These are phyloP conservation scores for Tautogolabrus adspersus DNA, from an alignment of 2,113 vertebrate species.

Conservation along the genomic window DNA sequence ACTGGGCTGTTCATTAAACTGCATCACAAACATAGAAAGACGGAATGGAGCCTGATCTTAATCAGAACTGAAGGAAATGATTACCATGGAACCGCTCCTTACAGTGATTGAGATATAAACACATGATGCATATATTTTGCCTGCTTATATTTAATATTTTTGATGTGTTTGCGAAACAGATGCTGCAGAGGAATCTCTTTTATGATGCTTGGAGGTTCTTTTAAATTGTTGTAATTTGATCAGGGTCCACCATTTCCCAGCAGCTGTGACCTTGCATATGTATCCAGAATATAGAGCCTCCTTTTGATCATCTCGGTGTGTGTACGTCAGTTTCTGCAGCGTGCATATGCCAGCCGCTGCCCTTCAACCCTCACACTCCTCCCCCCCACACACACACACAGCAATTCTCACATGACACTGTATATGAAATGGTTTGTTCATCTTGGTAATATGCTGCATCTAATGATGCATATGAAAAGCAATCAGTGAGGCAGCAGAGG, in stretches of 20 bases:
- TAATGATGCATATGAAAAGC: constrained; percentile 80
- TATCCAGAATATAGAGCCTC: constrained; percentile 10
- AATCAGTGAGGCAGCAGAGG: constrained; percentile 68
- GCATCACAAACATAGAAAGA: constrained; percentile 28
- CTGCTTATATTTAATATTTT: constrained; percentile 1
- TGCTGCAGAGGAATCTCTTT: constrained; percentile 7
- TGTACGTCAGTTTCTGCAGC: neutral
- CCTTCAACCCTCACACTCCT: neutral
- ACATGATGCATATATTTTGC: constrained; percentile 1
- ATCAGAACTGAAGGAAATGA: constrained; percentile 56
- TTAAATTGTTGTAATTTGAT: constrained; percentile 35
- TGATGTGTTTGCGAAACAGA: neutral
- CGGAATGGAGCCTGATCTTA: constrained; percentile 52
- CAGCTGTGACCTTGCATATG: constrained; percentile 21
- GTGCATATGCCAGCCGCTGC: constrained; percentile 1
- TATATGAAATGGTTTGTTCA: constrained; percentile 68
- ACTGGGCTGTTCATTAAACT: constrained; percentile 55
- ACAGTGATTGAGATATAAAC: constrained; percentile 25
- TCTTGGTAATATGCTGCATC: constrained; percentile 70
- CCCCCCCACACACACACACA: neutral
- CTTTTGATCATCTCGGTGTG: constrained; percentile 8
- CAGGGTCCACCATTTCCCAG: constrained; percentile 3
- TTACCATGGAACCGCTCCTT: constrained; percentile 32
- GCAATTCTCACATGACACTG: constrained; percentile 30
- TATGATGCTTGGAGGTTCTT: neutral